A percentile compares a stretch with the other conserved stretches of the same genome.
These are phyloP conservation scores for Silurus glanis DNA, from an alignment of 2,113 vertebrate species.

Conservation along the genomic window DNA sequence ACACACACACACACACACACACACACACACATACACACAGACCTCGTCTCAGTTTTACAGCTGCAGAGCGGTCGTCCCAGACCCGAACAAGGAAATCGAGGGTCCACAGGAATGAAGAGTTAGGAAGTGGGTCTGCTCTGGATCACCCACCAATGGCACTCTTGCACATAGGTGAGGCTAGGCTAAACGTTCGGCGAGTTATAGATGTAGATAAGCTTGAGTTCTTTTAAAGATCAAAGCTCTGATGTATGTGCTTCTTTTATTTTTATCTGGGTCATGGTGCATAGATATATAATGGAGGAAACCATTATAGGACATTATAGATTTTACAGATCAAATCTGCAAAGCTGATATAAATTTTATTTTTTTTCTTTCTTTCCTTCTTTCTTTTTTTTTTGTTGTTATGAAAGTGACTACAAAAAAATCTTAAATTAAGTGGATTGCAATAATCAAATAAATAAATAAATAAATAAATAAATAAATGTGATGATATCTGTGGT, in stretches of 20 bases:
- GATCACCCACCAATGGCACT: slow-evolving; percentile 47
- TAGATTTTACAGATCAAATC: neutral
- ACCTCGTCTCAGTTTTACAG: slow-evolving; percentile 45
- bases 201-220: slow-evolving; percentile 8
- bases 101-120: slow-evolving; percentile 30
- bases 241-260: neutral
- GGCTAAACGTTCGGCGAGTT: neutral
- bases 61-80: slow-evolving; percentile 41
- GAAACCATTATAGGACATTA: neutral
- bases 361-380: neutral
- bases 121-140: slow-evolving; percentile 38
- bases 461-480: neutral
- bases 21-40: slow-evolving; percentile 6
- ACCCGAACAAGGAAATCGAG: slow-evolving; percentile 30
- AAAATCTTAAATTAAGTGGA: slow-evolving; percentile 1
- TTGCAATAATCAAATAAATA: neutral
- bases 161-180: slow-evolving; percentile 54
- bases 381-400: neutral
- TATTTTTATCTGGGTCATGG: neutral
- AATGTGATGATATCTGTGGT: neutral
- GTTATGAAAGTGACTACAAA: neutral
- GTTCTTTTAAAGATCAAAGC: neutral
- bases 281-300: neutral
- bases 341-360: neutral
- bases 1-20: slow-evolving; percentile 3